phyloP scores from a whole-genome alignment of 2,888 invertebrate species.

The Zhengitettix transpicula region DNA sequence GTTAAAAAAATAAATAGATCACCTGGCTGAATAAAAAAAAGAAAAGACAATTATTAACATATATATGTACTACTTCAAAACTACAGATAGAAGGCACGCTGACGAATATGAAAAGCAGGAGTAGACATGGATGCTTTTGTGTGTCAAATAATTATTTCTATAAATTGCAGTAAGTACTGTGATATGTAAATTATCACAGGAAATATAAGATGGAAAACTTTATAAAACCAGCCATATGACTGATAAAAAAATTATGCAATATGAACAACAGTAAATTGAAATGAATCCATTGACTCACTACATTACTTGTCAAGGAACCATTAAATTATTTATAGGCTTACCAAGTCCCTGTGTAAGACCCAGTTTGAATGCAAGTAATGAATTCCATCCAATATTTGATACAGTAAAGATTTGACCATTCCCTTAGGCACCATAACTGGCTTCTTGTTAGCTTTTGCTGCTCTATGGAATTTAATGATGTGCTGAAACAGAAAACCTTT shows the following conservation, averaged over 20 bases:
- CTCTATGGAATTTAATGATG: slow-evolving; percentile 96
- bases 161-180: too few species aligned
- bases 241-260: background rate
- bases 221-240: too few species aligned
- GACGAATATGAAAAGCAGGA: too few species aligned
- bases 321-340: slow-evolving; percentile 26
- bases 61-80: too few species aligned
- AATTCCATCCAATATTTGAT: slow-evolving; percentile 96
- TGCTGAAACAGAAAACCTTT: slow-evolving; percentile 35
- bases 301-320: background rate
- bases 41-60: too few species aligned
- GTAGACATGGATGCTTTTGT: too few species aligned
- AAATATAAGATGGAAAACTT: too few species aligned
- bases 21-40: too few species aligned
- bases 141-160: too few species aligned
- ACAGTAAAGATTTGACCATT: slow-evolving; percentile 93
- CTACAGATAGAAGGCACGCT: too few species aligned
- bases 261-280: background rate
- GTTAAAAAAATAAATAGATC: too few species aligned
- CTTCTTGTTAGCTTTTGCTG: slow-evolving; percentile 94
- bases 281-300: background rate
- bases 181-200: too few species aligned
- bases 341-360: slow-evolving; percentile 94
- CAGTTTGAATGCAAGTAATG: slow-evolving; percentile 98
- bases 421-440: slow-evolving; percentile 90